A percentile compares a stretch with the other conserved stretches of the same genome.
Evolutionary conservation across 2,113 vertebrate species (phyloP).

Genomic region (Oreochromis aureus): DNA sequence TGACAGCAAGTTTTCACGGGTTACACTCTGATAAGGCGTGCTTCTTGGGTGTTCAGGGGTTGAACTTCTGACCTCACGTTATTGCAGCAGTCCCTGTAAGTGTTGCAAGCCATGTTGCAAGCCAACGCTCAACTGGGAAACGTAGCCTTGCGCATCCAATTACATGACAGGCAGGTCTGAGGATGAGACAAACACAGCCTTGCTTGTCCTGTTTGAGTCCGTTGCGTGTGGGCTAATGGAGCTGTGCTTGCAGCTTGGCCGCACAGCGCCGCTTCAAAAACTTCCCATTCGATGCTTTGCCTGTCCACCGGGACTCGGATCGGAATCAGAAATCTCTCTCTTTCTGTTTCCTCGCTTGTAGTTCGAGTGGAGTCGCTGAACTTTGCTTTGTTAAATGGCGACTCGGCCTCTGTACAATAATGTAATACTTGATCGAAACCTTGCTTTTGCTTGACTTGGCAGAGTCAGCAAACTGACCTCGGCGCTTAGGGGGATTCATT

Average conservation of each 20-base stretch:
- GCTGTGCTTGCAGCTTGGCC: neutral
- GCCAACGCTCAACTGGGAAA: neutral
- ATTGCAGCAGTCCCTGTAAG: neutral
- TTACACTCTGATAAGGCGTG: neutral
- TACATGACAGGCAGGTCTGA: conserved; percentile 2
- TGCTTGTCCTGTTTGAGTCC: neutral
- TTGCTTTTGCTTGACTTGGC: neutral
- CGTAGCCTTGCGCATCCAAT: conserved; percentile 2
- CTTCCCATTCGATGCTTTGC: neutral
- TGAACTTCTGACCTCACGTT: neutral
- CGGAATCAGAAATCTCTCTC: neutral
- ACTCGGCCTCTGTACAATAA: neutral
- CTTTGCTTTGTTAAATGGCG: neutral
- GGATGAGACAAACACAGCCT: neutral
- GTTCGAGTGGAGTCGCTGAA: neutral
- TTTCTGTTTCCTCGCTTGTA: neutral
- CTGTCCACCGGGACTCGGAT: neutral
- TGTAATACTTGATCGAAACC: neutral
- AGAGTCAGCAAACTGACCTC: neutral
- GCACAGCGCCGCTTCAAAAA: neutral
- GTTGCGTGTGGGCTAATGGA: neutral
- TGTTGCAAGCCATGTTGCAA: no score
- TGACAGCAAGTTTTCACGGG: neutral
- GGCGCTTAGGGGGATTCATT: neutral
- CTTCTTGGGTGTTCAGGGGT: neutral